phyloP scores from a whole-genome alignment of 2,797 vertebrate genomes.

The Acipenser oxyrinchus region DNA sequence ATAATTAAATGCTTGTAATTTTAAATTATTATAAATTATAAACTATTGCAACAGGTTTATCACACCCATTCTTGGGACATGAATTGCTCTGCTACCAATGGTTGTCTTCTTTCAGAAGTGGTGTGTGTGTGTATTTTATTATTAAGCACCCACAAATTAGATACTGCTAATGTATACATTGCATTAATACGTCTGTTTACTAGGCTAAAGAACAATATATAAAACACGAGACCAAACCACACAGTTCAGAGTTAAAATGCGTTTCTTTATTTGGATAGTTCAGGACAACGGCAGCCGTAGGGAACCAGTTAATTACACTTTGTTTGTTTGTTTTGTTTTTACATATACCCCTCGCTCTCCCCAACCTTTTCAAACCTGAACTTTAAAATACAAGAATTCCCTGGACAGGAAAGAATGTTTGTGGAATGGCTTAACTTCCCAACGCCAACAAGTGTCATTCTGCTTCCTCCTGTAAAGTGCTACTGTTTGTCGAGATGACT shows the following conservation, averaged over 20 bases:
- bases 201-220: no score
- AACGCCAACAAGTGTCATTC: constrained; percentile 10
- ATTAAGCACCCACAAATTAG: no score
- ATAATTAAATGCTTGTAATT: no score
- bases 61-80: neutral
- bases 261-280: constrained; percentile 4
- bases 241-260: neutral
- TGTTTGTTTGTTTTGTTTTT: neutral
- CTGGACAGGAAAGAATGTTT: constrained; percentile 25
- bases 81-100: neutral
- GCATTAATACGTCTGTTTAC: no score
- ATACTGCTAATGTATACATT: no score
- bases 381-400: constrained; percentile 19
- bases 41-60: no score
- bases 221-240: no score
- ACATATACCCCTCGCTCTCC: neutral
- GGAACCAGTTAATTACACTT: constrained; percentile 14
- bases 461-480: constrained; percentile 51
- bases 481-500: constrained; percentile 32
- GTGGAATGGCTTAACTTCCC: constrained; percentile 28
- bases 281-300: constrained; percentile 9
- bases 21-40: no score
- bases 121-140: no score
- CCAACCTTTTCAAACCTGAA: constrained; percentile 16
- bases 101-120: no score